phyloP scores from a whole-genome alignment of 2,888 invertebrate genomes.

The Thelaira solivaga region DNA sequence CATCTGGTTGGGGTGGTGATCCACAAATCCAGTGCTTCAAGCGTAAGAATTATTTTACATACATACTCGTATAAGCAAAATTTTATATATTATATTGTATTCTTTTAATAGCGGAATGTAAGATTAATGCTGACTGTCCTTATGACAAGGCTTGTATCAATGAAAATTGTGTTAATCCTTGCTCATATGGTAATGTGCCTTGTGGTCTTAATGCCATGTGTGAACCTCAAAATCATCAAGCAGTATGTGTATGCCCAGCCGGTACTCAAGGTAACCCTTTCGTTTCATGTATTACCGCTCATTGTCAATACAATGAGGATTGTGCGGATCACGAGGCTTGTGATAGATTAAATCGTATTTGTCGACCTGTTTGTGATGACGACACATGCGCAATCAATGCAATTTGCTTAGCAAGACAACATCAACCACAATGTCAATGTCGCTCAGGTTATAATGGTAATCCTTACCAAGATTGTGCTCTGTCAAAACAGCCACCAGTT shows the following conservation, averaged over 20 bases:
- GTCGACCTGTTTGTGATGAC: conserved; percentile 89
- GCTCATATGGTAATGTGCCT: conserved; percentile 80
- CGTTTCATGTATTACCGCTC: conserved; percentile 87
- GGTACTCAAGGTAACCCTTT: conserved; percentile 91
- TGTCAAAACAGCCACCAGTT: conserved; percentile 75
- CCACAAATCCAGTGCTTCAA: conserved; percentile 90
- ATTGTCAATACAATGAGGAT: conserved; percentile 93
- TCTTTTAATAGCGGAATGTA: conserved; percentile 84
- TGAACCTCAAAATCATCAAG: conserved; percentile 84
- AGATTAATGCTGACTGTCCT: conserved; percentile 87
- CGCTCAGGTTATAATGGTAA: conserved; percentile 86
- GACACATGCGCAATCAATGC: conserved; percentile 88
- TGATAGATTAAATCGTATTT: conserved; percentile 88
- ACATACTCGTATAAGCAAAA: not conserved
- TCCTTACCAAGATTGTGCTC: conserved; percentile 84
- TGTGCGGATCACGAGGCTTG: conserved; percentile 91
- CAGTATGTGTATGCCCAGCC: conserved; percentile 88
- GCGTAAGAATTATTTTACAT: conserved; percentile 80
- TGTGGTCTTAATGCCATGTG: conserved; percentile 91
- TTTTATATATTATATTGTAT: not conserved
- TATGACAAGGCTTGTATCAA: conserved; percentile 89
- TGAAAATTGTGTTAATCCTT: conserved; percentile 89
- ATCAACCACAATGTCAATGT: conserved; percentile 88
- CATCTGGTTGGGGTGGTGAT: conserved; percentile 91
- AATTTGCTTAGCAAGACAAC: conserved; percentile 84